Evolutionary conservation across 2,888 invertebrate genomes (phyloP), one percentile per base, ranked within the genome.

Genomic region (Cremastobaeus sp.): DNA sequence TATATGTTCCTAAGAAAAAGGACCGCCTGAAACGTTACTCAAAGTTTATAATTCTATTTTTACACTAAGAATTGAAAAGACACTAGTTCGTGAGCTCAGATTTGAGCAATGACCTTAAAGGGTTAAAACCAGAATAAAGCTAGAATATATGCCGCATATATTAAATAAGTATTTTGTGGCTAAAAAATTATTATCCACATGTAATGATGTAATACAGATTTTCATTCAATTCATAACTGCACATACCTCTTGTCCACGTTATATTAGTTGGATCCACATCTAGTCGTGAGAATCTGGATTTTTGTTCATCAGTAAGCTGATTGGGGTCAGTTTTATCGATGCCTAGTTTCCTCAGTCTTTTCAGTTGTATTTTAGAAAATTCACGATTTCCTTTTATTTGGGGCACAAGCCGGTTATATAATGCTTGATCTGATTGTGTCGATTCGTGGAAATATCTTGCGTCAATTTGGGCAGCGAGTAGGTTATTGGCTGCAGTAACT

Each of bases 391-490:
- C 96, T 81, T 95, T 95, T 55, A 94, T 89, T 64, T 90, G 90
- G 0, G 98, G 98, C 0, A 98, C 98, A 4, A 99, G 90, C 18
- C 99, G 91, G 81, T 94, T 93, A 85, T 92, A 99, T 0, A 99
- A 89, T 0, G 95, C 93, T 45, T 92, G 90, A 85, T 98, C 96
- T 39, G 91, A 90, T 88, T 99, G 99, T 0, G 98, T 98, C 1
- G 93, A 90, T 89, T 99, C 99, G 87, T 99, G 99, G 89, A 98
- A 99, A 84, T 97, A 96, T 78, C 99, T 90, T 0, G 98, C 95
- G 85, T 99, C 99, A 85, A 99, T 91, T 85, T 98, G 98, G 0
- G 99, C 99, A 0, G 99, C 97, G n/a, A 99, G 89, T 8, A 99
- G 90, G 89, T 99, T 99, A 89, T 99, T 97, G 3, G 99, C 98